Conservation (phyloP, 2,888 invertebrate genomes). For the Ichneumon xanthorius region DNA sequence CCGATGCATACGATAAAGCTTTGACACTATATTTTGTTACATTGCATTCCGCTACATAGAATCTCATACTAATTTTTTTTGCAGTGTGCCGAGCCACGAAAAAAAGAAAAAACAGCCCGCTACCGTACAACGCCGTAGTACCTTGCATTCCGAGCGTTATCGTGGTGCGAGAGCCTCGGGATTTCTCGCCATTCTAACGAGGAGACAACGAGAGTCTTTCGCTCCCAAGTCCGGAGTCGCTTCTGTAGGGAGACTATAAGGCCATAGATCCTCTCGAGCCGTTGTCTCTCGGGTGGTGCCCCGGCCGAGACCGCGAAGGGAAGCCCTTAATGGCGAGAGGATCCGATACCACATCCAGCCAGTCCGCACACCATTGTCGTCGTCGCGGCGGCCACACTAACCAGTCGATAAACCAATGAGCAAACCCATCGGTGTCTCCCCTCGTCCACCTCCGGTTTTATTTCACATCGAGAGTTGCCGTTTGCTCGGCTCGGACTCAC, state of each 20-base stretch:
- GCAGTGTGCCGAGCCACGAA: too few species aligned
- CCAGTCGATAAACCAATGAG: constrained; percentile 64
- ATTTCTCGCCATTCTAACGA: constrained; percentile 10
- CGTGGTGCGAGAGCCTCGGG: neutral
- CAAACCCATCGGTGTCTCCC: constrained; percentile 41
- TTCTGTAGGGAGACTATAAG: neutral
- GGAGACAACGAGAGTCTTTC: constrained; percentile 13
- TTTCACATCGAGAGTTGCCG: constrained; percentile 62
- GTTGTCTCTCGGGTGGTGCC: constrained; percentile 2
- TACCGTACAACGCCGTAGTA: neutral
- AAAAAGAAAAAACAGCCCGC: too few species aligned
- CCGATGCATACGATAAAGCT: too few species aligned
- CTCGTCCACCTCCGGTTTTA: constrained; percentile 63
- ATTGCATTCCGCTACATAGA: too few species aligned
- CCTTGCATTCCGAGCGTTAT: constrained; percentile 3
- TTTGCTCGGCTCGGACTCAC: constrained; percentile 74
- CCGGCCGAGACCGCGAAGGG: constrained; percentile 46
- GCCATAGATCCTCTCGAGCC: constrained; percentile 34
- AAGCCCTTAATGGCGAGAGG: constrained; percentile 64
- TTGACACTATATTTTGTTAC: too few species aligned
- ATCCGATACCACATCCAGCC: constrained; percentile 47
- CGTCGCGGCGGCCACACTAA: constrained; percentile 11
- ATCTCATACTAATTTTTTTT: too few species aligned
- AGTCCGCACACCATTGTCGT: constrained; percentile 57
- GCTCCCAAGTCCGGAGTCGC: neutral